Conservation (phyloP, 2,888 invertebrate species). For the Ecliptopera silaceata region DNA sequence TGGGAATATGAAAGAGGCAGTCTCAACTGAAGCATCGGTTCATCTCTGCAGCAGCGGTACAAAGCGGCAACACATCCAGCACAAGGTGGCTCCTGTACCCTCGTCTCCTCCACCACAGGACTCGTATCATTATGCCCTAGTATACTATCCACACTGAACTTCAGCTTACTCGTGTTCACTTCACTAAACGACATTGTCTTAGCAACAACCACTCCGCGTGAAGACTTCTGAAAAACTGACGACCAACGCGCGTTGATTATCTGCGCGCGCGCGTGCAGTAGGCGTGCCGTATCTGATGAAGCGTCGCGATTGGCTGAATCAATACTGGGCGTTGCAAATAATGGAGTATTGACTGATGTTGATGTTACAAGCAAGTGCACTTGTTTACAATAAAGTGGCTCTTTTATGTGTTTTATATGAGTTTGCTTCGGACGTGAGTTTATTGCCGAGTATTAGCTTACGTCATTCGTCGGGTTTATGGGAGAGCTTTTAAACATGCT, state of each 20-base stretch:
- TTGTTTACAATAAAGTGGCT: conserved; percentile 79
- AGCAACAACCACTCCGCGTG: conserved; percentile 48
- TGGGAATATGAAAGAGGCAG: conserved; percentile 69
- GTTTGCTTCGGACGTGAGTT: conserved; percentile 71
- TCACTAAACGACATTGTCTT: conserved; percentile 63
- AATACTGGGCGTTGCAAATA: conserved; percentile 57
- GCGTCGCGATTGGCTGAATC: conserved; percentile 57
- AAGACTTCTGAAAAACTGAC: conserved; percentile 71
- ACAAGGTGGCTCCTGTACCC: conserved; percentile 75
- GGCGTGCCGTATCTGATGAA: conserved; percentile 62
- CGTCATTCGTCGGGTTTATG: conserved; percentile 58
- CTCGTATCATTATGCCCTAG: conserved; percentile 74
- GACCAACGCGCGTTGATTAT: conserved; percentile 44
- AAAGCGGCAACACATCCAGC: conserved; percentile 86
- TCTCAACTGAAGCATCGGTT: conserved; percentile 66
- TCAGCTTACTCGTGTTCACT: conserved; percentile 74
- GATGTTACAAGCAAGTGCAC: conserved; percentile 70
- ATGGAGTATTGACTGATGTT: conserved; percentile 72
- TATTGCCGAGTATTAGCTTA: conserved; percentile 60
- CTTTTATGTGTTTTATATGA: conserved; percentile 79
- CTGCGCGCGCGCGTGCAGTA: conserved; percentile 64
- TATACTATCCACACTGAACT: conserved; percentile 89
- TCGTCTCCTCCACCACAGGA: conserved; percentile 47
- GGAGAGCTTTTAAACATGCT: conserved; percentile 37
- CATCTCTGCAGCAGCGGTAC: conserved; percentile 84